A percentile compares a stretch with the other conserved stretches of the same genome.
phyloP scores from a whole-genome alignment of 1,140 invertebrate genomes.

The Tribolium castaneum region DNA sequence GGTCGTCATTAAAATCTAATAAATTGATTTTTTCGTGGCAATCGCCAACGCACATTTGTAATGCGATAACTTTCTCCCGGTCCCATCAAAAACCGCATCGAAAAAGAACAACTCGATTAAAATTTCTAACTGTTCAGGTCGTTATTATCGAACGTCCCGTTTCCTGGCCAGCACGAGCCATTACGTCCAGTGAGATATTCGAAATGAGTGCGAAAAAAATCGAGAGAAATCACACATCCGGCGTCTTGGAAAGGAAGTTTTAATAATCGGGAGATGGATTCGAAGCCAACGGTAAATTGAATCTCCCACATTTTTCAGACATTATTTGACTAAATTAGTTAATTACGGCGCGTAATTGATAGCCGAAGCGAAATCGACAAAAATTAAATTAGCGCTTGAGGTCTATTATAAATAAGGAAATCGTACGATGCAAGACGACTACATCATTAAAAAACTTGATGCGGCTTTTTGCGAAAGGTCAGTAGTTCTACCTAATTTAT shows the following conservation, averaged over 20 bases:
- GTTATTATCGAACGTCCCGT: conserved; percentile 3
- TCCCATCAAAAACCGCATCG: background rate
- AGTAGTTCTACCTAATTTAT: conserved; percentile 43
- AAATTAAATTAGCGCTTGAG: conserved; percentile 30
- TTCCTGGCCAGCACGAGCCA: conserved; percentile 21
- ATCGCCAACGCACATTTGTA: conserved; percentile 8
- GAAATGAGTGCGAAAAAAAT: background rate
- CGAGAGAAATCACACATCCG: background rate
- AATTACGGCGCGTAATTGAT: conserved; percentile 25
- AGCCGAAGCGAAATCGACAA: conserved; percentile 23
- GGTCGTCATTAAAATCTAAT: conserved; percentile 43
- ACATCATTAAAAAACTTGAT: conserved; percentile 35
- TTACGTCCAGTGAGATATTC: conserved; percentile 25
- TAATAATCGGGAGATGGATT: background rate
- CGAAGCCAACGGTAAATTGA: background rate
- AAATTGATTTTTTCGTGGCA: conserved; percentile 26
- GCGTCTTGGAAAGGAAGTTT: background rate
- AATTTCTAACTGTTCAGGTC: conserved; percentile 12
- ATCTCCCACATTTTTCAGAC: background rate
- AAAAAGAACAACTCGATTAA: conserved; percentile 1
- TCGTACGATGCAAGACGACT: conserved; percentile 24
- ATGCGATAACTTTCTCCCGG: conserved; percentile 23
- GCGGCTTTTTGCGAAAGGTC: conserved; percentile 41
- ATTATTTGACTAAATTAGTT: conserved; percentile 32
- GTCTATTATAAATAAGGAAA: conserved; percentile 31